phyloP scores from a whole-genome alignment of 1,140 invertebrate genomes.

The Drosophila melanica region DNA sequence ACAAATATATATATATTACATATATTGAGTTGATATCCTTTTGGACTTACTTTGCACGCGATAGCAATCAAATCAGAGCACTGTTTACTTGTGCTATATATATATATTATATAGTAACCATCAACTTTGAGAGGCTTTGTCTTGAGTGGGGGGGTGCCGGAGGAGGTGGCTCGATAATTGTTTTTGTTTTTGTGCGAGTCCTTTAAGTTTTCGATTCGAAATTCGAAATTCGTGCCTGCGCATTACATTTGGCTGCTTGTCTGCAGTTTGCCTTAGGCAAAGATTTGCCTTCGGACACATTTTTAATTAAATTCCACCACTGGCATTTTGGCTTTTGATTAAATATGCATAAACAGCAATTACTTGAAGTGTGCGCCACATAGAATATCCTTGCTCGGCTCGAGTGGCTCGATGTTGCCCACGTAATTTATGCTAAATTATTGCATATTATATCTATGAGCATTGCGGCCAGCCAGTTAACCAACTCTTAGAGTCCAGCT shows the following conservation, averaged over 20 bases:
- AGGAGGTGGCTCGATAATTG: constrained; percentile 10
- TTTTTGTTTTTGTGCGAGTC: constrained; percentile 28
- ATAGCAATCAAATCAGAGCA: constrained; percentile 46
- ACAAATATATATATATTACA: constrained; percentile 17
- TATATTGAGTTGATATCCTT: constrained; percentile 39
- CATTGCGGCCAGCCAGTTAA: constrained; percentile 28
- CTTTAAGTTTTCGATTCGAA: constrained; percentile 26
- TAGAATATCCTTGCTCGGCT: constrained; percentile 2
- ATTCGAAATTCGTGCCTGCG: constrained; percentile 41
- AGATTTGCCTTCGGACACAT: constrained; percentile 7
- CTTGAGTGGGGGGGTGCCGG: not conserved
- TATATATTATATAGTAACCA: constrained; percentile 12
- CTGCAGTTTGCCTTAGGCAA: constrained; percentile 13
- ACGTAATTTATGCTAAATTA: constrained; percentile 75
- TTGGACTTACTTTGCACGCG: constrained; percentile 26
- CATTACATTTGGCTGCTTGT: constrained; percentile 34
- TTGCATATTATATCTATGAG: constrained; percentile 66
- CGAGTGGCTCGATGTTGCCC: constrained; percentile 1
- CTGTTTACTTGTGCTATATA: constrained; percentile 39
- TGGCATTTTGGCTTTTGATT: constrained; percentile 51
- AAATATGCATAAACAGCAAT: constrained; percentile 74
- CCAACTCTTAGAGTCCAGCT: constrained; percentile 22
- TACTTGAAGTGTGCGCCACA: constrained; percentile 34
- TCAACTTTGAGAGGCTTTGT: not conserved
- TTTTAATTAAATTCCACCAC: constrained; percentile 51